phyloP scores from a whole-genome alignment of 2,888 invertebrate genomes.

The Junonia oenone region DNA sequence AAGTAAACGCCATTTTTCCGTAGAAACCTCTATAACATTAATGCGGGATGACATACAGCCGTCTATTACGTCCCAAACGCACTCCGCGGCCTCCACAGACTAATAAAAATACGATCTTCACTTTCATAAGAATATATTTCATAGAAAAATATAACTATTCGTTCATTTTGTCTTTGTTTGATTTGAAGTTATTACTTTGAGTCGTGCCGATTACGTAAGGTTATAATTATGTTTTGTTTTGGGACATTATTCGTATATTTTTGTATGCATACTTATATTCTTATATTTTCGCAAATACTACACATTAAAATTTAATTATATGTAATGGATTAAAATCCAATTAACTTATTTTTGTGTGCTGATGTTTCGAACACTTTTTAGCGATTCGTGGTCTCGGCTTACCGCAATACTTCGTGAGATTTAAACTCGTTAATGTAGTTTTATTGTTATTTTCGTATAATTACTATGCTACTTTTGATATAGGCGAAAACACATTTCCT shows the following conservation, averaged over 20 bases:
- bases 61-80: background rate
- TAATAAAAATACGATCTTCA: background rate
- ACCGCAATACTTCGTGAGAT: too few species aligned
- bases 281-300: too few species aligned
- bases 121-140: constrained; percentile 2
- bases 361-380: too few species aligned
- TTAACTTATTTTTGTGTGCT: too few species aligned
- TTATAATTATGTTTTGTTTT: background rate
- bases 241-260: background rate
- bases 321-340: too few species aligned
- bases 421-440: too few species aligned
- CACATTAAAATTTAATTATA: too few species aligned
- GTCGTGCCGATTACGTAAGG: background rate
- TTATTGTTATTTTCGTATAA: too few species aligned
- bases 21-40: background rate
- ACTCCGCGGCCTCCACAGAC: background rate
- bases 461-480: too few species aligned
- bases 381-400: too few species aligned
- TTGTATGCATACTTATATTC: too few species aligned
- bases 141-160: background rate
- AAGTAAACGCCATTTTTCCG: background rate
- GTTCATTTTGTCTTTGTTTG: background rate
- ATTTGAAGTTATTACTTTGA: background rate
- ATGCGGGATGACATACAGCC: background rate
- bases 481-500: too few species aligned